A percentile compares a stretch with the other conserved stretches of the same genome.
Conservation (phyloP, 2,113 vertebrate species). For the Ploceus nigricollis region DNA sequence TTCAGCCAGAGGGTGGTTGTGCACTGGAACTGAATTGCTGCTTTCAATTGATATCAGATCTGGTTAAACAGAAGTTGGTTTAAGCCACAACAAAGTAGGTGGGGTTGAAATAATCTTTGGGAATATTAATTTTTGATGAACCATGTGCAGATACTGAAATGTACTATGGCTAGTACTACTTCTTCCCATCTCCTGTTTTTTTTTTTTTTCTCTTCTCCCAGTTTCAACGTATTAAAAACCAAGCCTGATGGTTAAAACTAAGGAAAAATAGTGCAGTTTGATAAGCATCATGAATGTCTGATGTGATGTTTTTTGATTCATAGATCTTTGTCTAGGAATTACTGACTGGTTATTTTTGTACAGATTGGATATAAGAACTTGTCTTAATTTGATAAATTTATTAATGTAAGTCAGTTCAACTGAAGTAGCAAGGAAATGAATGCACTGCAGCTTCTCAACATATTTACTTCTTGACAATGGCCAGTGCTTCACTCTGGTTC, state of each 20-base stretch:
- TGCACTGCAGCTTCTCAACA: not conserved
- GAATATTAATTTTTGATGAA: not conserved
- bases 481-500: not conserved
- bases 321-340: not conserved
- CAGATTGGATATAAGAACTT: not conserved
- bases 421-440: not conserved
- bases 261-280: not conserved
- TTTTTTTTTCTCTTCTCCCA: fast-evolving
- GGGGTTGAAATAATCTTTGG: not conserved
- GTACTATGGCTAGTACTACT: not conserved
- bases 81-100: not conserved
- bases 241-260: not conserved
- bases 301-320: not conserved
- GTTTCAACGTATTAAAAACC: not conserved
- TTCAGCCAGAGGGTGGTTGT: not conserved
- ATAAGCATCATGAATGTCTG: not conserved
- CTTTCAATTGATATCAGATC: not conserved
- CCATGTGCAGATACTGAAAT: not conserved
- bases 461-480: not conserved
- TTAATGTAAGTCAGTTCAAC: not conserved
- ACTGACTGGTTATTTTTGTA: not conserved
- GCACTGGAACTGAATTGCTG: not conserved
- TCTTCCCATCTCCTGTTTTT: not conserved
- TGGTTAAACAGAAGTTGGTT: not conserved
- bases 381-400: not conserved